Base-by-base conservation (phyloP, 2,888 invertebrate genomes). In the Mongoloraphidia duomilia region DNA sequence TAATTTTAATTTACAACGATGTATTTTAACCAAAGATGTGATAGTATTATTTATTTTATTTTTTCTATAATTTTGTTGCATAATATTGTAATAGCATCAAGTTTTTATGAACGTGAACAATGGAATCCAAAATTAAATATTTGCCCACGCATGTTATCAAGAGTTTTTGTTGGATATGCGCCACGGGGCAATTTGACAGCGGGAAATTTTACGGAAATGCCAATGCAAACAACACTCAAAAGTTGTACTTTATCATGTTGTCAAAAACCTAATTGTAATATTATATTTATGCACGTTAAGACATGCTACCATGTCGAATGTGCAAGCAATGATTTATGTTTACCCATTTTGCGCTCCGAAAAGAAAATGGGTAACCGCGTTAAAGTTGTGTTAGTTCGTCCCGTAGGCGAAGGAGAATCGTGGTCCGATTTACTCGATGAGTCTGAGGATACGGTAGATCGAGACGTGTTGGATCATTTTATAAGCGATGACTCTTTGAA, bases 261-360 rank as follows among this genome's bases (percentile, higher is more conserved):
- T 65, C 59, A 73, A 44, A 65, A 80, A 55, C 68, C 76, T 46
- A 67, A 70, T 2, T 91, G 91, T 63, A 84, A 91, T 65, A 80
- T 88, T 53, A 87, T 83, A 4, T 80, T 91, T 61, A 80, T 85
- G 65, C 80, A 77, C 56, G 81, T 86, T 59, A 67, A 73, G 14
- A 79, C 79, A 52, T 91, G 91, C 63, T 90, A 79, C 62, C 84
- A 86, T 65, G 78, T 89, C 13, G 75, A 76, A 51, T 88, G 88
- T 65, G 70, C 67, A 6, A 82, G 72, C 57, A 80, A 84, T 60
- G 81, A 84, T 59, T 67, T 80, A 34, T 89, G 88, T 59, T 60
- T 81, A 53, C 88, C 88, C 0, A 70, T 80, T 13, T 70, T 75
- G 41, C 73, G 78, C 41, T 65, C 70, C 9, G 65, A 47, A 34